Percentiles rank a stretch among this genome's conserved stretches.
Evolutionary conservation across 2,797 vertebrate genomes (phyloP).

Genomic region (Alca torda): DNA sequence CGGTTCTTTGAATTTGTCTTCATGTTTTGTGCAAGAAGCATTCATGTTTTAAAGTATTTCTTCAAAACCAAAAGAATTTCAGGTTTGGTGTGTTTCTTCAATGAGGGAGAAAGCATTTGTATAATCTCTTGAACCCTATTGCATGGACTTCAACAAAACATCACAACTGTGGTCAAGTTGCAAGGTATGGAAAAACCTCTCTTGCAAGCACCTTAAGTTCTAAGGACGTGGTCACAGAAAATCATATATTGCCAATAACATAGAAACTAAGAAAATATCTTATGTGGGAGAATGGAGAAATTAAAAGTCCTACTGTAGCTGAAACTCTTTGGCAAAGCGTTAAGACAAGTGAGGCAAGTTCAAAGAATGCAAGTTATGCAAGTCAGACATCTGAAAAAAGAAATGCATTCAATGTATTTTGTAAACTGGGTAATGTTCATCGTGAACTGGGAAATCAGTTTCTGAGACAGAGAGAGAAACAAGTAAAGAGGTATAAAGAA

Average conservation of each 20-base stretch:
- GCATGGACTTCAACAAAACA: background rate
- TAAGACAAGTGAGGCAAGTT: background rate
- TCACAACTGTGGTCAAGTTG: background rate
- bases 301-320: background rate
- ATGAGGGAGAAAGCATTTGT: background rate
- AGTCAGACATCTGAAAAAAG: background rate
- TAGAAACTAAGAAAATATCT: background rate
- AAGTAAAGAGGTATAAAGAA: background rate
- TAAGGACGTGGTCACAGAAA: background rate
- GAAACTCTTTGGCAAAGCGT: background rate
- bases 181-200: background rate
- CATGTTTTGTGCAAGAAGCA: background rate
- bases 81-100: background rate
- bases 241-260: background rate
- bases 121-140: background rate
- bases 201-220: background rate
- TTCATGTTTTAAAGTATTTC: background rate
- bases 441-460: background rate
- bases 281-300: background rate
- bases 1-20: background rate
- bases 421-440: background rate
- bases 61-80: background rate
- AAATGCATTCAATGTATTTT: background rate
- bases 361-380: background rate
- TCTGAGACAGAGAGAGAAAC: background rate